A percentile compares a stretch with the other conserved stretches of the same genome.
Conservation (phyloP, 2,113 vertebrate species). For the Alligator mississippiensis region DNA sequence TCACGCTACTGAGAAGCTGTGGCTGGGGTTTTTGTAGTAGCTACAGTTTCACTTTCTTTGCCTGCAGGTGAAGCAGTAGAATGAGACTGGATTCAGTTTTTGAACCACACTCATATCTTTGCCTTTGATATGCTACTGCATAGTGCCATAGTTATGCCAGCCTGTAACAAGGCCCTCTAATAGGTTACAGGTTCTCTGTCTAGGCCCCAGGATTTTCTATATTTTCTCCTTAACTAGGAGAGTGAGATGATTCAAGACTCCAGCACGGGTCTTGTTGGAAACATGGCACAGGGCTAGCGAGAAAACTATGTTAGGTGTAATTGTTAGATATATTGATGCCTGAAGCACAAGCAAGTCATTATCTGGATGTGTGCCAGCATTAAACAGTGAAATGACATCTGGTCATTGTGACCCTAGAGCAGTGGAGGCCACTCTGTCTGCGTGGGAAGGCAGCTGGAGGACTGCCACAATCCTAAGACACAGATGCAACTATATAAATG, state of each 20-base stretch:
- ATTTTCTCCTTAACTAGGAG: background rate
- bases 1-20: background rate
- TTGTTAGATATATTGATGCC: background rate
- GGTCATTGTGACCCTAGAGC: background rate
- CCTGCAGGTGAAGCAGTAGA: background rate
- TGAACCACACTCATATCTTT: no score
- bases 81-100: no score
- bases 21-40: background rate
- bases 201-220: background rate
- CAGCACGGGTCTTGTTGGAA: background rate
- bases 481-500: rapidly evolving
- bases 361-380: background rate
- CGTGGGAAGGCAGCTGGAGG: rapidly evolving
- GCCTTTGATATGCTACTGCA: no score
- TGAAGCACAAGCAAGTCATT: background rate
- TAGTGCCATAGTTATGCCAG: no score
- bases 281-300: background rate
- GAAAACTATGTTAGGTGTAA: rapidly evolving
- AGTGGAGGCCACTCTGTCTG: background rate
- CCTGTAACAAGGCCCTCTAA: no score
- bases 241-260: background rate
- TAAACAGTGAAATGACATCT: background rate
- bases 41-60: background rate
- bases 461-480: background rate
- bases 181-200: no score